Evolutionary conservation across 1,140 invertebrate genomes (phyloP), one percentile per base, ranked within the genome.

Genomic region (Papilio polyxenes): DNA sequence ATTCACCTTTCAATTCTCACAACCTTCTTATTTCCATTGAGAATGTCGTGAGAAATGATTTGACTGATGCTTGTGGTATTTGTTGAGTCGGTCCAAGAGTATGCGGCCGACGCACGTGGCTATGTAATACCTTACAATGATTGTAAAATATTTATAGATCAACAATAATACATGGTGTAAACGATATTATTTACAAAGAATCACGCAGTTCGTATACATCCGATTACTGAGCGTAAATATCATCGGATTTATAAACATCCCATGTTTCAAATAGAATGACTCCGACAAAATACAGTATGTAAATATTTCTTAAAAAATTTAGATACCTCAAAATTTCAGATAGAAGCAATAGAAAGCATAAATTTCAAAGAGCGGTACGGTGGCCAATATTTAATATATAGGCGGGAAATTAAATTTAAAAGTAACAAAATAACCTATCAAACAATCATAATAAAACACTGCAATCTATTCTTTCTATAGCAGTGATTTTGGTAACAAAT

Each of bases 21-120:
- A 37, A 72, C 23, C 31, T 37, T 72, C 11, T 37, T 3, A 72
- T 72, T 72, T 81, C 51, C 81, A 75, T 79, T 80, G 51, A 75
- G 44, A 53, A 89, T 83, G 77, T 75, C 87, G 87, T 89, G 89
- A 86, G 89, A 92, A 88, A 80, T 76, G 75, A 80, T 85, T 86
- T 85, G 83, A 76, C 74, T 82, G 82, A 83, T 84, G 78, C 87
- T 84, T 85, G 53, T 84, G 83, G 89, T 88, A 92, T 90, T 82
- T 81, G 85, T 85, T 81, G 83, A 88, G 83, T 83, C 77, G 78
- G 74, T 84, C 85, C 83, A 89, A 87, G 87, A 89, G 89, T 77
- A 77, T 77, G 75, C 48, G 3, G 75, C 23, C 44, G 77, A 15
- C 53, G 40, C 78, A 80, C 78, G 78, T 80, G 59, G 78, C 5